These are phyloP conservation scores for Hippocampus abdominalis DNA, from an alignment of 2,113 vertebrate species.

Conservation along the genomic window DNA sequence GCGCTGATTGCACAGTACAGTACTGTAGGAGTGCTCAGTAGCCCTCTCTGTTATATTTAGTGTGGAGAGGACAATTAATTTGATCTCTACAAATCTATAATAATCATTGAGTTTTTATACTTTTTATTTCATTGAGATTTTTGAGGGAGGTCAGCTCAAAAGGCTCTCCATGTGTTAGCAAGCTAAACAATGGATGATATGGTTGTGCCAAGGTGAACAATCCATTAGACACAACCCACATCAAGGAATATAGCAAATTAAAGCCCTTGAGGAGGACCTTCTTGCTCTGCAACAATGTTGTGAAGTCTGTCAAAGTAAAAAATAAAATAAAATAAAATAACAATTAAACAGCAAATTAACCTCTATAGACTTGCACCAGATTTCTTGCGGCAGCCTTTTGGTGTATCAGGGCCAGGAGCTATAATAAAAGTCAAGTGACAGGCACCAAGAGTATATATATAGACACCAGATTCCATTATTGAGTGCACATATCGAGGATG, in stretches of 20 bases:
- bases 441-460: constrained; percentile 55
- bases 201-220: no score
- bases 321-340: background rate
- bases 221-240: no score
- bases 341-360: background rate
- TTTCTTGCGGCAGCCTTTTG: constrained; percentile 52
- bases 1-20: background rate
- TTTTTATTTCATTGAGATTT: no score
- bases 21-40: background rate
- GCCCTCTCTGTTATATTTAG: no score
- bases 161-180: background rate
- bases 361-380: constrained; percentile 4
- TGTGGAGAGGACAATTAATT: background rate
- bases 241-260: no score
- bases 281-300: background rate
- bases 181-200: background rate
- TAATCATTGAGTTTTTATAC: background rate
- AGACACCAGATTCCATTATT: constrained; percentile 67
- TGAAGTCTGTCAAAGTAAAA: background rate
- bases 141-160: no score
- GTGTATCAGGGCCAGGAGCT: constrained; percentile 48
- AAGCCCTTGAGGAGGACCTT: background rate
- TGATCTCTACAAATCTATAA: background rate
- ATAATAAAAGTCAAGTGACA: constrained; percentile 55
- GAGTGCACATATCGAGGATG: constrained; percentile 62